Conservation (phyloP, 2,888 invertebrate genomes). For the Mimumesa dahlbomi region DNA sequence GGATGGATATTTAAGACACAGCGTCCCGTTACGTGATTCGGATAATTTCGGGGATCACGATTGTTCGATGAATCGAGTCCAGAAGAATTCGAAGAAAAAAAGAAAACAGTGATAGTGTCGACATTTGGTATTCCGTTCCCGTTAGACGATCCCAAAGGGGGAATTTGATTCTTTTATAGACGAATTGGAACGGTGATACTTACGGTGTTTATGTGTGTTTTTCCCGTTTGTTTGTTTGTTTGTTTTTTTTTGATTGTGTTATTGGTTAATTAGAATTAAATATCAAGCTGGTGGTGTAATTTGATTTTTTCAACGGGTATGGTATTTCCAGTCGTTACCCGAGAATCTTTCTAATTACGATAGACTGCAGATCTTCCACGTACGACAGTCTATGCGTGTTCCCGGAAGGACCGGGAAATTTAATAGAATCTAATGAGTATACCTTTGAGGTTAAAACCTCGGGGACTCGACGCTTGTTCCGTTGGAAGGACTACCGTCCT, state of each 20-base stretch:
- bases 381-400: constrained; percentile 59
- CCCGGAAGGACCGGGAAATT: constrained; percentile 66
- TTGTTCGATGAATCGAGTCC: too few relatives aligned
- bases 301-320: background rate
- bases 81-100: too few relatives aligned
- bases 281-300: background rate
- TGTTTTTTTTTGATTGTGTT: too few relatives aligned
- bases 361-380: background rate
- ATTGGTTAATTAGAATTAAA: too few relatives aligned
- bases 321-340: background rate
- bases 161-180: too few relatives aligned
- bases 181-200: too few relatives aligned
- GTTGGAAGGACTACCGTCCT: constrained; percentile 65
- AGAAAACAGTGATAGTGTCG: too few relatives aligned
- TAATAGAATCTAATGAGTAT: constrained; percentile 66
- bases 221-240: too few relatives aligned
- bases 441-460: constrained; percentile 58
- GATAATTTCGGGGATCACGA: too few relatives aligned
- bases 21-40: background rate
- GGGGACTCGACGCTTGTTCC: constrained; percentile 62
- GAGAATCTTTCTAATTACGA: background rate
- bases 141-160: too few relatives aligned
- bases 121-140: too few relatives aligned
- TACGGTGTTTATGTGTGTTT: too few relatives aligned
- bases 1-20: background rate